phyloP scores from a whole-genome alignment of 1,140 invertebrate genomes.

The Trichonephila clavata region DNA sequence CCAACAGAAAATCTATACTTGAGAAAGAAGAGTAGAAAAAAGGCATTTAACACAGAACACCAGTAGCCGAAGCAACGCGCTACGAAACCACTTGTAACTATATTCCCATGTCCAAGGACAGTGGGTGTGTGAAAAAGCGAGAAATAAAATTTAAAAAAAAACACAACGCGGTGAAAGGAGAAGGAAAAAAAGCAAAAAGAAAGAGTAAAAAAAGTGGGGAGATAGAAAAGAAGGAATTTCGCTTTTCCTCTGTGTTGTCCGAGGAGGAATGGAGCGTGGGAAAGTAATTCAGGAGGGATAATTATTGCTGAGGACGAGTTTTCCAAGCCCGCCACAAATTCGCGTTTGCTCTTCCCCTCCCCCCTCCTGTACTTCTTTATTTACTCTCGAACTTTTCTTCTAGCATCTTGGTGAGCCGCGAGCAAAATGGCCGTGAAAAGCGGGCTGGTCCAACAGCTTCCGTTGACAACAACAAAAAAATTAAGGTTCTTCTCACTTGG shows the following conservation, averaged over 20 bases:
- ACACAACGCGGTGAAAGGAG: neutral
- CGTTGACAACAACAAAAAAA: neutral
- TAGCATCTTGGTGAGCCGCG: neutral
- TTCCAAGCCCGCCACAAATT: constrained; percentile 54
- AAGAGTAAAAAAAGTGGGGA: neutral
- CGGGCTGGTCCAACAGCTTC: neutral
- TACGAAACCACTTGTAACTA: constrained; percentile 58
- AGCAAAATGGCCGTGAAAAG: constrained; percentile 2
- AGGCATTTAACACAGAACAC: constrained; percentile 14
- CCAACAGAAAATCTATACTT: neutral
- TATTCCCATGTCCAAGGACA: constrained; percentile 72
- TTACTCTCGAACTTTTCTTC: neutral
- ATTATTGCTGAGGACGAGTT: constrained; percentile 63
- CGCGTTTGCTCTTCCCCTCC: neutral
- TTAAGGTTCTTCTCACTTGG: neutral
- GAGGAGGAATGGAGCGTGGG: constrained; percentile 53
- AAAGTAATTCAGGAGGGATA: constrained; percentile 56
- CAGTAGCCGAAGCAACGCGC: constrained; percentile 36
- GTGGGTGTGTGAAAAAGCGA: constrained; percentile 62
- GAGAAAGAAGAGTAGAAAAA: neutral
- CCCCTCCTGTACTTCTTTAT: neutral
- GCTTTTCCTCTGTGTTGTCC: constrained; percentile 38
- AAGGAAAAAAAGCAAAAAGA: neutral
- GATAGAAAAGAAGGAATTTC: constrained; percentile 61
- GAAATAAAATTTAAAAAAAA: constrained; percentile 19